A percentile compares a stretch with the other conserved stretches of the same genome.
Conservation (phyloP, 2,113 vertebrate species). For the Neolamprologus ventralis region DNA sequence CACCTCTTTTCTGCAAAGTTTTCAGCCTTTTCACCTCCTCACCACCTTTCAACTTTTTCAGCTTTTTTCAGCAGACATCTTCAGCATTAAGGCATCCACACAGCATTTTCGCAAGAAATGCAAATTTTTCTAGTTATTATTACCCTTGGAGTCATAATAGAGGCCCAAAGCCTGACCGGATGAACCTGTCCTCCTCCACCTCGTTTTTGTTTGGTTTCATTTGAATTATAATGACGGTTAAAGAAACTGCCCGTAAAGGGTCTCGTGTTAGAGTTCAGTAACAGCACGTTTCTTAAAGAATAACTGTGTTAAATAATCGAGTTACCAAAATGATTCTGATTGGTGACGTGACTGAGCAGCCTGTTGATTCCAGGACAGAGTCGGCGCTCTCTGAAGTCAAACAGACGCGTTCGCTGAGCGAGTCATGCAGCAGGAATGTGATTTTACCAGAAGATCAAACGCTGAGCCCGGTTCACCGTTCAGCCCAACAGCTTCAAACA, state of each 20-base stretch:
- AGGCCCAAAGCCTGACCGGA: not conserved
- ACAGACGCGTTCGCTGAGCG: fast-evolving
- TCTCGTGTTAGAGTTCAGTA: not conserved
- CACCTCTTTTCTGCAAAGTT: no score
- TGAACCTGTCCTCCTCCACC: not conserved
- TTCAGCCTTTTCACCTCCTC: no score
- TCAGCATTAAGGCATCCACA: no score
- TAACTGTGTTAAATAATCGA: not conserved
- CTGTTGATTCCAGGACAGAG: not conserved
- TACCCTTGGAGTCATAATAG: fast-evolving
- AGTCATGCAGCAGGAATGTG: not conserved
- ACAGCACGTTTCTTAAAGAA: not conserved
- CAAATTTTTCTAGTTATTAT: no score
- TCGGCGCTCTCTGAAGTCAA: fast-evolving
- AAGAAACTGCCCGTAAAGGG: not conserved
- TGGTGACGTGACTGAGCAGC: fast-evolving
- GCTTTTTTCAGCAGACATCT: no score
- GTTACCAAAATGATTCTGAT: not conserved
- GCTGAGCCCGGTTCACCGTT: not conserved
- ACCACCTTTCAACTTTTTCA: no score
- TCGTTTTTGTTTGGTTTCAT: not conserved
- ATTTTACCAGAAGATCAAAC: not conserved
- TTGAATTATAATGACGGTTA: not conserved
- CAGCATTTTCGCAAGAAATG: no score
- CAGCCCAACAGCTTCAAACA: not conserved